Evolutionary conservation across 2,888 invertebrate genomes (phyloP), one percentile per base, ranked within the genome.

Genomic region (Melikaiella ostensackeni): DNA sequence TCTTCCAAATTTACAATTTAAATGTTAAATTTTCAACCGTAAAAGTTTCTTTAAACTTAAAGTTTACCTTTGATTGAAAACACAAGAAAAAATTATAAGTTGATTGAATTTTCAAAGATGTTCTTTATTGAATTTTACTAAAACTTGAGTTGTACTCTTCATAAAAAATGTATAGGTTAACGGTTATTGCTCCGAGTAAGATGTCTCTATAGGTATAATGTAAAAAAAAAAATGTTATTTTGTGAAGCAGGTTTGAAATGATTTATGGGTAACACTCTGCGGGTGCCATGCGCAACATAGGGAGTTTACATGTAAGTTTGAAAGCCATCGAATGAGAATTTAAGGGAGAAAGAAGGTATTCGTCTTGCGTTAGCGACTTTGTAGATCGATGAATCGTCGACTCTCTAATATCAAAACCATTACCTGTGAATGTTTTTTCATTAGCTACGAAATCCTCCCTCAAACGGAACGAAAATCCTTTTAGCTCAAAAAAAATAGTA

Each of bases 331-430:
- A 62, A 74, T 70, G 76, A 74, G 74, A 55, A 59, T 80, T 80
- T 77, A 75, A 78, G 73, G 75, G 75, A 74, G 57, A 35, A 74
- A 63, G 42, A 50, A 70, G 11, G 50, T 50, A 70, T 30, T 50
- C 46, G 30, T 70, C 50, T 70, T 46, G 30, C 50, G n/a, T 70
- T 81, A 74, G 76, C 21, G 75, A 50, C 30, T 64, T 27, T 66
- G 73, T 42, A 55, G 63, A 50, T 74, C 33, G 75, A 33, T 64
- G 62, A 70, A 33, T 61, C 35, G 38, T 19, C 75, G 77, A 76
- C 33, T 78, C 75, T 81, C 76, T 78, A 80, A 81, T 77, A 76
- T 76, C 50, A 66, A 46, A 81, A 80, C 64, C 63, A 81, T 78
- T 66, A 63, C 62, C 66, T 74, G 66, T 78, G 78, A 81, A 35